Conservation (phyloP, 2,113 vertebrate genomes). For the Hystrix cristata region DNA sequence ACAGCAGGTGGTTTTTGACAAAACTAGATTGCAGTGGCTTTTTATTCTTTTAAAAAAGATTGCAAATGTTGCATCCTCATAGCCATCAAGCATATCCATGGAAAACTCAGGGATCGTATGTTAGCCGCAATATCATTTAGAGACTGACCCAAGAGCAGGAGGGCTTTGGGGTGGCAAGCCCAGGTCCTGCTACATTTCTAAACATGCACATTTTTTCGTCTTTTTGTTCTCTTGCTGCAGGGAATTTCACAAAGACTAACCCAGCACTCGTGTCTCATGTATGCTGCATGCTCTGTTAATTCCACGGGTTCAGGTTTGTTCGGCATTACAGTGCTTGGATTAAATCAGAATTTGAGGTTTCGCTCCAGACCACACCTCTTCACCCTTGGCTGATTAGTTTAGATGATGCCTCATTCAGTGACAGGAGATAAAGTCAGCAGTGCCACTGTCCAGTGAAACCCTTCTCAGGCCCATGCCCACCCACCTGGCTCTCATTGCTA, state of each 20-base stretch:
- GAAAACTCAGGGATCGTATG: not conserved
- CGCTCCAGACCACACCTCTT: constrained; percentile 75
- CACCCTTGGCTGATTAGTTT: constrained; percentile 73
- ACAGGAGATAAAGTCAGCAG: constrained; percentile 66
- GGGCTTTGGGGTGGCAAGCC: not conserved
- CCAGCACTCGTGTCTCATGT: not conserved
- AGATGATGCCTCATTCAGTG: constrained; percentile 66
- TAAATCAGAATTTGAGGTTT: constrained; percentile 80
- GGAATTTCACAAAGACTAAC: constrained; percentile 57
- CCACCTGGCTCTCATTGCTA: constrained; percentile 77
- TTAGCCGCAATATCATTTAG: not conserved
- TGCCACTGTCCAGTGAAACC: constrained; percentile 44
- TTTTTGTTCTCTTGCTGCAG: constrained; percentile 50
- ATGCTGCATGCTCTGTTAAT: constrained; percentile 43
- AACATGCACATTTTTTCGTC: not conserved
- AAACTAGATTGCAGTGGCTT: constrained; percentile 41
- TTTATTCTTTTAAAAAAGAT: constrained; percentile 25
- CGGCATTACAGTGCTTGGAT: constrained; percentile 68
- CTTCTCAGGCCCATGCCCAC: constrained; percentile 33
- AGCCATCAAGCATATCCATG: not conserved
- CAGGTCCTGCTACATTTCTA: not conserved
- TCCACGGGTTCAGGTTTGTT: constrained; percentile 65
- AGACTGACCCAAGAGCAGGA: not conserved
- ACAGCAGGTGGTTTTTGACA: constrained; percentile 60
- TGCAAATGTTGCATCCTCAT: not conserved